A percentile compares a stretch with the other conserved stretches of the same genome.
These are phyloP conservation scores for Falco columbarius DNA, from an alignment of 2,797 vertebrate genomes.

Conservation along the genomic window DNA sequence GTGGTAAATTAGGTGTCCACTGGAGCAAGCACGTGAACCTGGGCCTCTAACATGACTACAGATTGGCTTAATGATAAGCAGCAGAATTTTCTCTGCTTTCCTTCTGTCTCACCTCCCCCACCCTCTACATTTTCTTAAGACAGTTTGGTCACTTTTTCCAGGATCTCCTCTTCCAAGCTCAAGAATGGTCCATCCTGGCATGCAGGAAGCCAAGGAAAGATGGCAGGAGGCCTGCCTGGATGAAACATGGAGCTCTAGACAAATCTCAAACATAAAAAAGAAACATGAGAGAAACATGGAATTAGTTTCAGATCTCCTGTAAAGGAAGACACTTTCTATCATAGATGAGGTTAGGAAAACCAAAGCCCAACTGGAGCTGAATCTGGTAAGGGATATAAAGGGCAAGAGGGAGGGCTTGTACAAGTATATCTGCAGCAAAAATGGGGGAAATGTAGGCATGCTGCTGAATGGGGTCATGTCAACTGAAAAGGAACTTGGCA, in stretches of 20 bases:
- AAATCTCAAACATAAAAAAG: not conserved
- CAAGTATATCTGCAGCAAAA: fast-evolving
- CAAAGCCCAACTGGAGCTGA: not conserved
- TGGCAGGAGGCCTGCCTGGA: not conserved
- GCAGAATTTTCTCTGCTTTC: not conserved
- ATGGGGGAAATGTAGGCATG: not conserved
- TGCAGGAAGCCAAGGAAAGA: not conserved
- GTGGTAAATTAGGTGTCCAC: not conserved
- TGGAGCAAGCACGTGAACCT: not conserved
- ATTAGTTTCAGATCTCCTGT: not conserved
- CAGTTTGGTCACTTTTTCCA: not conserved
- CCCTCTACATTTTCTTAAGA: not conserved
- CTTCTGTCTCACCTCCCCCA: not conserved
- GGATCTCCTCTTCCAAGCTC: not conserved
- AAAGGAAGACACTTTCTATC: not conserved
- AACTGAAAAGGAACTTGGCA: not conserved
- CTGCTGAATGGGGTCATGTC: not conserved
- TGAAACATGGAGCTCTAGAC: not conserved
- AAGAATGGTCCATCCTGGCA: not conserved
- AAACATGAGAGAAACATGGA: not conserved
- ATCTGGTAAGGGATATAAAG: not conserved
- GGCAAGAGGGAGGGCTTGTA: not conserved
- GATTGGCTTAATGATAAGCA: not conserved
- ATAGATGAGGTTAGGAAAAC: not conserved
- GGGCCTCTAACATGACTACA: not conserved